phyloP scores from a whole-genome alignment of 2,888 invertebrate genomes.

The Apocheima hispidaria region DNA sequence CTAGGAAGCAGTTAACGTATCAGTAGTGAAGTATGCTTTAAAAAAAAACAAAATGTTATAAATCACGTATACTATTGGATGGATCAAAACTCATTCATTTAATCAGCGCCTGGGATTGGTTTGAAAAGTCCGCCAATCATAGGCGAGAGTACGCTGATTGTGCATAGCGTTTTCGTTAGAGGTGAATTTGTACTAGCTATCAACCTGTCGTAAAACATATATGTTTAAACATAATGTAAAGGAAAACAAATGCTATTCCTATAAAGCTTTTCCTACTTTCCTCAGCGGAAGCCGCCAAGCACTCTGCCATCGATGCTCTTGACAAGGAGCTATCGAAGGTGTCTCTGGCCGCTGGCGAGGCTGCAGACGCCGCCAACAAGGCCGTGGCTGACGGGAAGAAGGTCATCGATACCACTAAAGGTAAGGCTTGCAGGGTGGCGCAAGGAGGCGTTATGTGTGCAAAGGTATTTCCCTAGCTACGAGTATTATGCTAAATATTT shows the following conservation, averaged over 20 bases:
- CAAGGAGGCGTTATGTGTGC: background rate
- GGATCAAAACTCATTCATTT: too few relatives aligned
- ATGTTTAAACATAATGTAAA: too few relatives aligned
- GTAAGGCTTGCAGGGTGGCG: slow-evolving; percentile 52
- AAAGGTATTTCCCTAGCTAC: slow-evolving; percentile 9
- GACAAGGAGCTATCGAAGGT: slow-evolving; percentile 83
- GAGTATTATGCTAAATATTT: background rate
- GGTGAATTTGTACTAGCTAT: too few relatives aligned
- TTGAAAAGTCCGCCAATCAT: too few relatives aligned
- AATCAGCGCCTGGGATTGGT: too few relatives aligned
- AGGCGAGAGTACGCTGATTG: too few relatives aligned
- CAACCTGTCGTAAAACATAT: too few relatives aligned
- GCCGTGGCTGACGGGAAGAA: slow-evolving; percentile 82
- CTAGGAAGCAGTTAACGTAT: too few relatives aligned
- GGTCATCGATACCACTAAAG: slow-evolving; percentile 79
- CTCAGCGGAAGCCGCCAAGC: slow-evolving; percentile 73
- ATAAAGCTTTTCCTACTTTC: background rate
- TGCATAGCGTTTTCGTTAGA: too few relatives aligned
- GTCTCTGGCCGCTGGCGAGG: slow-evolving; percentile 79
- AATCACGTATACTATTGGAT: too few relatives aligned
- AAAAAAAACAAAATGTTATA: too few relatives aligned
- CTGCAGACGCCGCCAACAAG: slow-evolving; percentile 74
- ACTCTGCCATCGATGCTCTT: slow-evolving; percentile 82
- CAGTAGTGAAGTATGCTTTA: too few relatives aligned
- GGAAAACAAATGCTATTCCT: background rate